Percentiles rank a stretch among this genome's conserved stretches.
These are phyloP conservation scores for Neolamprologus ventralis DNA, from an alignment of 2,113 vertebrate genomes.

Conservation along the genomic window DNA sequence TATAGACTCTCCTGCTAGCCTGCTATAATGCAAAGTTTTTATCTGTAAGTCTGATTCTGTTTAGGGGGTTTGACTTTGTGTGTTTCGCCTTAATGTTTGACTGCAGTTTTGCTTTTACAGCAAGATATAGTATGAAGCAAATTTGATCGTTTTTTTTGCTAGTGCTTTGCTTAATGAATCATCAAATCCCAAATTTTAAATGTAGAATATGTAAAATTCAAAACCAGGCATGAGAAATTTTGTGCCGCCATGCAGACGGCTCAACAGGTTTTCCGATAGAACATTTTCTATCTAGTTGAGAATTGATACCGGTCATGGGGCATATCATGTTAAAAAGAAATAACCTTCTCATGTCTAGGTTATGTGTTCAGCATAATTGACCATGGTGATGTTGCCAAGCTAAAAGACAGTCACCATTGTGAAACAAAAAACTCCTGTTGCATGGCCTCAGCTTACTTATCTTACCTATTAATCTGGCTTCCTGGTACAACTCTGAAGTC, in stretches of 20 bases:
- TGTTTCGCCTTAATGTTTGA: slow-evolving; percentile 42
- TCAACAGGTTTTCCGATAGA: neutral
- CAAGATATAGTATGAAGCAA: neutral
- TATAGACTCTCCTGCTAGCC: neutral
- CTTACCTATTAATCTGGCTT: neutral
- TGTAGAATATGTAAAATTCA: neutral
- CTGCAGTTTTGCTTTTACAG: neutral
- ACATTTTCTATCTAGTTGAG: neutral
- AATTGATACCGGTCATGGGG: neutral
- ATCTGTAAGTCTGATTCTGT: neutral
- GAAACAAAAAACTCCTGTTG: neutral
- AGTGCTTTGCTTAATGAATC: neutral
- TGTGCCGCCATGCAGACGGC: neutral
- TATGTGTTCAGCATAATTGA: neutral
- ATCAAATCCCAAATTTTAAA: neutral
- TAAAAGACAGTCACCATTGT: neutral
- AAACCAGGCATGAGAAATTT: neutral
- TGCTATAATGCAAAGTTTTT: neutral
- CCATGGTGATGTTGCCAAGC: neutral
- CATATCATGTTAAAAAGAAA: neutral
- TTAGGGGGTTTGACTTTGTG: neutral
- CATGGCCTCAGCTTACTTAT: neutral
- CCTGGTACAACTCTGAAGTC: neutral
- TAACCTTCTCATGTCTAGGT: neutral
- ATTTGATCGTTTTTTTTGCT: neutral